Evolutionary conservation across 2,113 vertebrate genomes (phyloP).

Genomic region (Cephalophus harveyi): DNA sequence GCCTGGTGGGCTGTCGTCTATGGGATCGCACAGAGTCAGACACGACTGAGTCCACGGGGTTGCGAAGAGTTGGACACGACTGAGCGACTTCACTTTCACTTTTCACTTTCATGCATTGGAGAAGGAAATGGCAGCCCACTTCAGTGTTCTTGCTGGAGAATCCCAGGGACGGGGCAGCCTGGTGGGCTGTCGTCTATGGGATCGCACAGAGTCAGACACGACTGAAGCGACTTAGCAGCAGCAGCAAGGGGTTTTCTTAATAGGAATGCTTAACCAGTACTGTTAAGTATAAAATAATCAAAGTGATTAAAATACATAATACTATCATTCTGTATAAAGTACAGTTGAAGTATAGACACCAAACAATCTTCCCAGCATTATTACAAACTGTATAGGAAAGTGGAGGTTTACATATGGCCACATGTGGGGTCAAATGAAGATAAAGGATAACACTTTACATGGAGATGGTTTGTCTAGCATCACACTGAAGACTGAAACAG

Average conservation of each 20-base stretch:
- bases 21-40: too few relatives aligned
- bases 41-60: too few relatives aligned
- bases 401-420: background rate
- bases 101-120: too few relatives aligned
- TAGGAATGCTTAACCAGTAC: background rate
- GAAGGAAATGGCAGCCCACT: too few relatives aligned
- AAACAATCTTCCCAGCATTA: background rate
- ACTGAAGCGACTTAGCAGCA: too few relatives aligned
- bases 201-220: too few relatives aligned
- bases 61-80: fast-evolving
- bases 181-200: too few relatives aligned
- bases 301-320: background rate
- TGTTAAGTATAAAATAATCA: background rate
- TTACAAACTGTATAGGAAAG: background rate
- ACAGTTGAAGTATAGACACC: background rate
- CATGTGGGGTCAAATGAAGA: background rate
- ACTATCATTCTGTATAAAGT: background rate
- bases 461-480: background rate
- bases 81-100: too few relatives aligned
- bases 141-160: too few relatives aligned
- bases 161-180: too few relatives aligned
- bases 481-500: background rate
- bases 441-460: background rate
- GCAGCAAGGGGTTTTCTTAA: background rate
- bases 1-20: too few relatives aligned